Conservation (phyloP, 2,888 invertebrate species). For the Lochmaea capreae region DNA sequence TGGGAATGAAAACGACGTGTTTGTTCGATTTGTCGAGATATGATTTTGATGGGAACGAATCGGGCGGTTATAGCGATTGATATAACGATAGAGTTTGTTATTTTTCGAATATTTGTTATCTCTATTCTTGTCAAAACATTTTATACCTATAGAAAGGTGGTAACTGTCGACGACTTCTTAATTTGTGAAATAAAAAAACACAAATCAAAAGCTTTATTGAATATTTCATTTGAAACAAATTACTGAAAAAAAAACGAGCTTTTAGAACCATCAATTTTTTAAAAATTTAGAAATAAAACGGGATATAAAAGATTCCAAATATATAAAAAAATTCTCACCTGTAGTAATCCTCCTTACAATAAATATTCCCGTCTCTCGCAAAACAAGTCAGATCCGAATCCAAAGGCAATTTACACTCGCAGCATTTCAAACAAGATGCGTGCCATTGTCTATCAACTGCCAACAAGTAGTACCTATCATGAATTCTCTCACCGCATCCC, state of each 20-base stretch:
- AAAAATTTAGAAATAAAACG: not conserved
- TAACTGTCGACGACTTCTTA: too few species aligned
- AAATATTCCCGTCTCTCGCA: constrained; percentile 88
- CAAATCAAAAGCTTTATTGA: too few species aligned
- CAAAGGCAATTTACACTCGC: constrained; percentile 85
- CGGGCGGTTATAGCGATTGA: constrained; percentile 44
- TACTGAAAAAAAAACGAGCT: not conserved
- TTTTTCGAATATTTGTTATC: constrained; percentile 52
- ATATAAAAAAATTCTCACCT: constrained; percentile 70
- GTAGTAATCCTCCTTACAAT: constrained; percentile 95
- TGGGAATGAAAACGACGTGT: constrained; percentile 21
- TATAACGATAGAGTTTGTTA: constrained; percentile 53
- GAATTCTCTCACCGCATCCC: constrained; percentile 73
- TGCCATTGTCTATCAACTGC: constrained; percentile 94
- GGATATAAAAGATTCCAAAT: not conserved
- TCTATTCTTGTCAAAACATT: constrained; percentile 50
- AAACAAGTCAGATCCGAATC: constrained; percentile 91
- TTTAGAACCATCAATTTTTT: not conserved
- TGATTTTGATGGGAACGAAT: constrained; percentile 37
- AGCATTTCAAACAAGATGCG: constrained; percentile 84
- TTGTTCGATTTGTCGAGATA: constrained; percentile 45
- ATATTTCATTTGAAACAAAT: too few species aligned
- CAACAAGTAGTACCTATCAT: constrained; percentile 76
- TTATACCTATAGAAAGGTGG: not conserved
- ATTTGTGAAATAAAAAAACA: too few species aligned